Percentiles rank a stretch among this genome's conserved stretches.
phyloP scores from a whole-genome alignment of 92 coral and sea anemone genomes.

The Diadumene lineata region DNA sequence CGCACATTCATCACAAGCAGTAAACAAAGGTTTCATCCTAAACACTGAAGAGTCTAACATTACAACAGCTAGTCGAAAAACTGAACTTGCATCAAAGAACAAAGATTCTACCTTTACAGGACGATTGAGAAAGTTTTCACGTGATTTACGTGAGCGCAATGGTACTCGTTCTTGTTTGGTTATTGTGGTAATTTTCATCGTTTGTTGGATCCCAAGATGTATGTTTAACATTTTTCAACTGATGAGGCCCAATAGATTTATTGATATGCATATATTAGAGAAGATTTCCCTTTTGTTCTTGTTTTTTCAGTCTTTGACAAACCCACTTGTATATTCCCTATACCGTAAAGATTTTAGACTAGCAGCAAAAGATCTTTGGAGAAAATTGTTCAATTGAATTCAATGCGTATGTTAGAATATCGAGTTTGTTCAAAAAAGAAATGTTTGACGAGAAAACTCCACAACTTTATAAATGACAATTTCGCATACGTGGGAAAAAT shows the following conservation, averaged over 20 bases:
- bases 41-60: not conserved
- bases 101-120: not conserved
- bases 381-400: no score
- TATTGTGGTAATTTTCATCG: slow-evolving; percentile 44
- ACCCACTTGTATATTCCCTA: slow-evolving; percentile 65
- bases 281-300: slow-evolving; percentile 63
- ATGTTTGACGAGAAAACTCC: no score
- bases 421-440: no score
- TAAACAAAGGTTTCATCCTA: not conserved
- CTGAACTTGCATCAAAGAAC: not conserved
- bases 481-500: no score
- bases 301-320: slow-evolving; percentile 58
- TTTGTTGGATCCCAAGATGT: slow-evolving; percentile 67
- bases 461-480: no score
- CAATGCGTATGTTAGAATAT: no score
- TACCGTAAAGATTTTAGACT: slow-evolving; percentile 71
- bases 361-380: slow-evolving; percentile 46
- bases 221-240: slow-evolving; percentile 45
- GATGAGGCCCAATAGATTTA: slow-evolving; percentile 3
- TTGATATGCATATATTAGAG: slow-evolving; percentile 30
- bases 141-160: slow-evolving; percentile 28
- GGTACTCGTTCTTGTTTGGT: slow-evolving; percentile 62
- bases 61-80: not conserved
- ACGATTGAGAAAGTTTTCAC: slow-evolving; percentile 20
- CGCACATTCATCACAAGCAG: not conserved